These are phyloP conservation scores for Acronicta leporina DNA, from an alignment of 2,888 invertebrate species.

Conservation along the genomic window DNA sequence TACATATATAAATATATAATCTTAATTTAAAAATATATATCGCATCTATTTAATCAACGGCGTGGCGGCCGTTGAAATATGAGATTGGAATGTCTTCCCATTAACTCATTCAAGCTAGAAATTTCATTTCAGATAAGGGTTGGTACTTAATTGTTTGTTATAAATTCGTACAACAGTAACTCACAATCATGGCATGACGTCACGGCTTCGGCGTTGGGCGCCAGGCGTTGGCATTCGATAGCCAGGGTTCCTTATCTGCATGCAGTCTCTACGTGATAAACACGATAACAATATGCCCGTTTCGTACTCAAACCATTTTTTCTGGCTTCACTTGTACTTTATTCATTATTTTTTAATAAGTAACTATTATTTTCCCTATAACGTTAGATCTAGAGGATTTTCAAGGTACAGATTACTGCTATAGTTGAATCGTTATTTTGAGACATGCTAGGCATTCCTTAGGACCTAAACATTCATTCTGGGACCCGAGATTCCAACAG, in stretches of 20 bases:
- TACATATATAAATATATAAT: no score
- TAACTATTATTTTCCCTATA: no score
- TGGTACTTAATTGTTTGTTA: slow-evolving; percentile 35
- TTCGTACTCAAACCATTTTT: background rate
- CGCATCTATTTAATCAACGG: slow-evolving; percentile 13
- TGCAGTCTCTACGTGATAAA: slow-evolving; percentile 37
- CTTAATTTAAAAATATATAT: no score
- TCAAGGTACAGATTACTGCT: no score
- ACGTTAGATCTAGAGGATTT: no score
- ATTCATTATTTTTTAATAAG: background rate
- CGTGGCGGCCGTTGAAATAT: slow-evolving; percentile 11
- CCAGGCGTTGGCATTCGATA: slow-evolving; percentile 30
- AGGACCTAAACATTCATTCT: no score
- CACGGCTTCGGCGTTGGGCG: slow-evolving; percentile 34
- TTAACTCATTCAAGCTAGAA: slow-evolving; percentile 25
- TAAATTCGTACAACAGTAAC: slow-evolving; percentile 18
- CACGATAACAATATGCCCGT: slow-evolving; percentile 25
- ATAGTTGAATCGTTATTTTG: no score
- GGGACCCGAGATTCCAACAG: no score
- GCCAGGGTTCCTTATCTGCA: slow-evolving; percentile 28
- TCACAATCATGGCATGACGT: slow-evolving; percentile 26
- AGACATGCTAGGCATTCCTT: no score
- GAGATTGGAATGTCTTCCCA: slow-evolving; percentile 22
- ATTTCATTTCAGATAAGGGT: slow-evolving; percentile 19
- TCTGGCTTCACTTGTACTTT: background rate